Conservation (phyloP, 2,888 invertebrate species). For the Drosophila maculinotata region DNA sequence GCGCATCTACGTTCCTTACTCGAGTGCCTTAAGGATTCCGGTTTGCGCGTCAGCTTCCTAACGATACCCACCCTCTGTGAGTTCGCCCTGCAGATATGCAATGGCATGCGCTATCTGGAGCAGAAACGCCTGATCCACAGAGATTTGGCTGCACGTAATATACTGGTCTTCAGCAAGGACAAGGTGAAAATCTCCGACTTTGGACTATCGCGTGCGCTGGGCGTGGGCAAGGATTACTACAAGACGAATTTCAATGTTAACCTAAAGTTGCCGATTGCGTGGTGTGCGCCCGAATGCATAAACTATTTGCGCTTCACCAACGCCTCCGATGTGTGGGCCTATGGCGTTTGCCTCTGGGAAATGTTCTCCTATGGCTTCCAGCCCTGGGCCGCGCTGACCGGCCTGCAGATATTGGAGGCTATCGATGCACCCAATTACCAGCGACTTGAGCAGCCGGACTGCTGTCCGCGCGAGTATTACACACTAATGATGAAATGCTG, state of each 20-base stretch:
- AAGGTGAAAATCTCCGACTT: slow-evolving; percentile 99
- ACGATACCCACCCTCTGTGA: slow-evolving; percentile 96
- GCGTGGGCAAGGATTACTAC: slow-evolving; percentile 99
- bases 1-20: slow-evolving; percentile 97
- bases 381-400: slow-evolving; percentile 98
- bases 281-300: slow-evolving; percentile 99
- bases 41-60: slow-evolving; percentile 93
- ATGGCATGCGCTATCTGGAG: slow-evolving; percentile 99
- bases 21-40: slow-evolving; percentile 97
- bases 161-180: slow-evolving; percentile 97
- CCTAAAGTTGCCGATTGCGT: slow-evolving; percentile 98
- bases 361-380: slow-evolving; percentile 99
- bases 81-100: slow-evolving; percentile 97
- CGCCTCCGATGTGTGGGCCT: slow-evolving; percentile 99
- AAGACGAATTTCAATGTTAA: slow-evolving; percentile 99
- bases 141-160: slow-evolving; percentile 98
- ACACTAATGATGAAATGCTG: slow-evolving; percentile 97
- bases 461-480: slow-evolving; percentile 97
- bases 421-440: slow-evolving; percentile 97
- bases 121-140: slow-evolving; percentile 98
- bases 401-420: slow-evolving; percentile 96
- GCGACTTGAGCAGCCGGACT: slow-evolving; percentile 96
- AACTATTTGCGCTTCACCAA: slow-evolving; percentile 98
- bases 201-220: slow-evolving; percentile 96
- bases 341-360: slow-evolving; percentile 99